phyloP scores from a whole-genome alignment of 2,888 invertebrate genomes.

The Chelonus formosanus region DNA sequence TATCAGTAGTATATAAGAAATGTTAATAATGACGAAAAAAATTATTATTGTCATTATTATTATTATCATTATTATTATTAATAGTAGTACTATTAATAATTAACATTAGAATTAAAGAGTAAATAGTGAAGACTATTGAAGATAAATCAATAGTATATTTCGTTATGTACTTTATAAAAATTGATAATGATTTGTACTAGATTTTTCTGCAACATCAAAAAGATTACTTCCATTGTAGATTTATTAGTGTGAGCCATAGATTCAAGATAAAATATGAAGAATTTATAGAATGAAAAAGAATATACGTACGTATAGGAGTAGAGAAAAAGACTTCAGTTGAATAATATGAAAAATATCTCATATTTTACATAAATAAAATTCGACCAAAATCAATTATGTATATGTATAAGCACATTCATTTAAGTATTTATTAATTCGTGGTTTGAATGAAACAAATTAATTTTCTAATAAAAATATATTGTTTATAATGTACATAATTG shows the following conservation, averaged over 20 bases:
- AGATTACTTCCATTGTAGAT: constrained; percentile 33
- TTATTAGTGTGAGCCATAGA: constrained; percentile 15
- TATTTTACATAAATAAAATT: constrained; percentile 29
- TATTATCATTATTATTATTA: too few species aligned
- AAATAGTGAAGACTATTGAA: too few species aligned
- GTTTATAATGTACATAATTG: too few species aligned
- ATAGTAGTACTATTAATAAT: too few species aligned
- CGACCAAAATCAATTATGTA: constrained; percentile 16
- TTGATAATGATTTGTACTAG: too few species aligned
- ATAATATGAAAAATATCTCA: constrained; percentile 50
- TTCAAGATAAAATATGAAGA: constrained; percentile 34
- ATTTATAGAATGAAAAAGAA: constrained; percentile 53
- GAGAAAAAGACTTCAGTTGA: constrained; percentile 58
- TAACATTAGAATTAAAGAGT: too few species aligned
- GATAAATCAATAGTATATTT: too few species aligned
- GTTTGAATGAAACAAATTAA: too few species aligned
- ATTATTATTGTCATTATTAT: too few species aligned
- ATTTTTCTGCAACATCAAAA: not conserved
- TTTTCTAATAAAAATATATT: too few species aligned
- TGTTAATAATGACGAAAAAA: too few species aligned
- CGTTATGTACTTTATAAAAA: too few species aligned
- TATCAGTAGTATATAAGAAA: not conserved
- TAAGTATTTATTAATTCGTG: not conserved
- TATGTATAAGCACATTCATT: constrained; percentile 18
- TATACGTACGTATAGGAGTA: constrained; percentile 60